A percentile compares a stretch with the other conserved stretches of the same genome.
phyloP scores from a whole-genome alignment of 2,888 invertebrate genomes.

The Drosophila mayaguana region DNA sequence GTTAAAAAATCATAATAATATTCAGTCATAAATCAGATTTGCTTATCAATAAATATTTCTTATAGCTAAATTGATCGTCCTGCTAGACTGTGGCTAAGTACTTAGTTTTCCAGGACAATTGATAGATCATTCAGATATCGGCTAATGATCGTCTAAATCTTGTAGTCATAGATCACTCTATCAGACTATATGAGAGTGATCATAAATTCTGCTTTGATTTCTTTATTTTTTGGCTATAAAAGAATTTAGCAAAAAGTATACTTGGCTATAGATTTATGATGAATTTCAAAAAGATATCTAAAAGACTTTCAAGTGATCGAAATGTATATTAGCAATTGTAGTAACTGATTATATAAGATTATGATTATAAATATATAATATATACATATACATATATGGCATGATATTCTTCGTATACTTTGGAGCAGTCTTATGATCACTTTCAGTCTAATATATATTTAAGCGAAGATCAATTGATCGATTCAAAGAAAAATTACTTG shows the following conservation, averaged over 20 bases:
- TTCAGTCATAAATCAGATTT: background rate
- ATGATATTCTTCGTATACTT: too few species aligned
- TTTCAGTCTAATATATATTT: background rate
- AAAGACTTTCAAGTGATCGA: background rate
- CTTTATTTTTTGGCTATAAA: too few species aligned
- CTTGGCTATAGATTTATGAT: too few species aligned
- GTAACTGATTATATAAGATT: too few species aligned
- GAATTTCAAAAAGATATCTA: background rate
- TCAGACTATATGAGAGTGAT: background rate
- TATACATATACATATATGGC: too few species aligned
- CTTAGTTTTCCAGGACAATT: background rate
- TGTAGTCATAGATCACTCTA: background rate
- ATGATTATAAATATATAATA: too few species aligned
- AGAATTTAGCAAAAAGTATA: background rate
- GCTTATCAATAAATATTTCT: constrained; percentile 1
- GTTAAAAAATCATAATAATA: background rate
- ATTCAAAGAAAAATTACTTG: too few species aligned
- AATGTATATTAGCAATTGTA: background rate
- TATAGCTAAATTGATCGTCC: background rate
- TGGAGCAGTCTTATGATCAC: too few species aligned
- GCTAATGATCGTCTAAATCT: background rate
- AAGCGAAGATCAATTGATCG: background rate
- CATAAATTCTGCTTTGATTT: too few species aligned
- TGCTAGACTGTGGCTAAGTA: background rate
- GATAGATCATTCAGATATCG: background rate